Evolutionary conservation across 2,113 vertebrate genomes (phyloP).

Genomic region (Turnix velox): DNA sequence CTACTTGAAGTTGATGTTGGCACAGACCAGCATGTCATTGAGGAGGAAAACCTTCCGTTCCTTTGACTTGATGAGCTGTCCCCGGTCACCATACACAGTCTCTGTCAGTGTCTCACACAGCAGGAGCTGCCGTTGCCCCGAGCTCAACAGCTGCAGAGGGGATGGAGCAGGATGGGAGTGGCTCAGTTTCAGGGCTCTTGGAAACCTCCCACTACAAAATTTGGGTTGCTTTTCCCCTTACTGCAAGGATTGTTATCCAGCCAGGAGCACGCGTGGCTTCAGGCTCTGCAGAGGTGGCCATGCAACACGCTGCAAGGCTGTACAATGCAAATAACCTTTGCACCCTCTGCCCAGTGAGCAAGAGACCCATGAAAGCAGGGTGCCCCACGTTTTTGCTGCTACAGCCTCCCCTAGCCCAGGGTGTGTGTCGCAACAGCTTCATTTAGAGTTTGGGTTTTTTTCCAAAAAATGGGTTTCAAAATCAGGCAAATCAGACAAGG

Average conservation of each 20-base stretch:
- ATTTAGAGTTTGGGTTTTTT: not conserved
- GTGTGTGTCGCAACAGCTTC: not conserved
- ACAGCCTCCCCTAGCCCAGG: not conserved
- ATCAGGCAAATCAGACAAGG: not conserved
- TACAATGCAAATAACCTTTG: not conserved
- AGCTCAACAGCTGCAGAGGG: conserved; percentile 79
- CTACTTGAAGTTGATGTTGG: conserved; percentile 96
- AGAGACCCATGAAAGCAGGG: not conserved
- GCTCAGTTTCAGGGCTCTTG: not conserved
- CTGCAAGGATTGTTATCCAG: not conserved
- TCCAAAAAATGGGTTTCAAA: not conserved
- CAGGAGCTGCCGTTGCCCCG: conserved; percentile 86
- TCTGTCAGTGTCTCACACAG: conserved; percentile 87
- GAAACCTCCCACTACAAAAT: not conserved
- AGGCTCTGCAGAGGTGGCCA: accelerated
- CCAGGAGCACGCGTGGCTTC: accelerated
- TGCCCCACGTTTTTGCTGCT: not conserved
- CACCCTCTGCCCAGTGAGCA: not conserved
- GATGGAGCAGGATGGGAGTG: not conserved
- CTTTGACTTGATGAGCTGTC: conserved; percentile 94
- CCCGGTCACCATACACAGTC: conserved; percentile 85
- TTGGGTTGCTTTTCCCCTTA: not conserved
- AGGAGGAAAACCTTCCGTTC: conserved; percentile 93
- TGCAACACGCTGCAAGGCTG: accelerated
- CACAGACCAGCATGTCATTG: conserved; percentile 87